A percentile compares a stretch with the other conserved stretches of the same genome.
phyloP scores from a whole-genome alignment of 2,797 vertebrate species.

The Tapirus indicus region DNA sequence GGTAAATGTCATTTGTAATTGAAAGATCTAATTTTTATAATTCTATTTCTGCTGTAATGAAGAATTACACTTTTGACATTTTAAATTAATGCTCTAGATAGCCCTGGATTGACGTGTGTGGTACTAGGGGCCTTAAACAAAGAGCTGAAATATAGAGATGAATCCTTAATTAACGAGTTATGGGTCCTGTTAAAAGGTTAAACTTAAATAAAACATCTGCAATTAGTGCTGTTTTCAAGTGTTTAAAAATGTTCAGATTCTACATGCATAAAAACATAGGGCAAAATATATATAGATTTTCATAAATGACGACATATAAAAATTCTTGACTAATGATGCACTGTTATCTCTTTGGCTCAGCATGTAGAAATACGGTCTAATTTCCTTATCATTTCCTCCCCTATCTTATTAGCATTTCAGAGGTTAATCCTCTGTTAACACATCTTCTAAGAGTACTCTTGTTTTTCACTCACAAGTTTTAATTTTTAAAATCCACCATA shows the following conservation, averaged over 20 bases:
- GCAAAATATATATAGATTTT: constrained; percentile 4
- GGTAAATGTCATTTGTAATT: constrained; percentile 80
- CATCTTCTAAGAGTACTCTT: background rate
- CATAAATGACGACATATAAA: background rate
- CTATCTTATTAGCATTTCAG: constrained; percentile 51
- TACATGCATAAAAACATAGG: background rate
- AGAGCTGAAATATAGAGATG: constrained; percentile 53
- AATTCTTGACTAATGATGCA: background rate
- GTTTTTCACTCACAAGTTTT: background rate
- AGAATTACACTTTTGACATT: constrained; percentile 83
- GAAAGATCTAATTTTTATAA: constrained; percentile 82
- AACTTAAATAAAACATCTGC: constrained; percentile 54
- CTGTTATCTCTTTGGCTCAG: constrained; percentile 26
- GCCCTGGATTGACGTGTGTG: constrained; percentile 70
- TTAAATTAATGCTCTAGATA: constrained; percentile 71
- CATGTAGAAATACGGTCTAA: constrained; percentile 10
- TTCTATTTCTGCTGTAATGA: constrained; percentile 71
- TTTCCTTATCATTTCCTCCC: constrained; percentile 9
- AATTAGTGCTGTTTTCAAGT: constrained; percentile 49
- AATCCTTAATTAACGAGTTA: constrained; percentile 60
- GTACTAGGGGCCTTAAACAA: constrained; percentile 45
- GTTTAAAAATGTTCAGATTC: constrained; percentile 41
- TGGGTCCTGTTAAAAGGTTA: constrained; percentile 37
- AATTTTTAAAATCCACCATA: background rate
- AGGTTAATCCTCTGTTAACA: constrained; percentile 11